Base-by-base conservation (phyloP, 2,113 vertebrate species). In the Neotoma lepida region DNA sequence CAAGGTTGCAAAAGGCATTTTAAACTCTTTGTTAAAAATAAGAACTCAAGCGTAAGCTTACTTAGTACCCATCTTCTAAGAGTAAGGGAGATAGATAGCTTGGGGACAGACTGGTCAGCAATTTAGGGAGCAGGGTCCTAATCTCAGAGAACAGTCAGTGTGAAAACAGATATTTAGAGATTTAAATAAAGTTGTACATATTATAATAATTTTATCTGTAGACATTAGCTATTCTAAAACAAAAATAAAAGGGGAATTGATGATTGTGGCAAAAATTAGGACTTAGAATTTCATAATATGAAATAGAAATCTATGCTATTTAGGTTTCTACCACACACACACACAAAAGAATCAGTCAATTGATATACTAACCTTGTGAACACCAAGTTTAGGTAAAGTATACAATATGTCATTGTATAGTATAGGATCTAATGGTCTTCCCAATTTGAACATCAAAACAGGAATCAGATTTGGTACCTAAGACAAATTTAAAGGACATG, bases 391-490 rank as follows among this genome's bases (percentile, higher is more conserved):
- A 74, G 99, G 99, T 86, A 99, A 98, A 1, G 99, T 99, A 97
- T 99, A 99, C 56, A 99, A 97, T 91, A 99, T 97, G 82, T 99
- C 98, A 33, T 97, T 98, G 87, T 98, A 98, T 87, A 99, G 87
- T 0, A 9, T 44, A 41, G 99, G 98, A 71, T 99, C 98, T 95
- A 99, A 97, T 56, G 99, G 98, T 97, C 97, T 98, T 89, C 99
- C 98, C 97, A 99, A 97, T 90, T 98, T 99, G 97, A 99, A 99
- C 98, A 99, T 93, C 95, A 99, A 98, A 93, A 99, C 98, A 26
- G 99, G 98, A 85, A 99, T 98, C 49, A 99, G 97, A 97, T 98
- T 98, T 22, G 99, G 99, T 44, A 99, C 99, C 99, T 99, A 98
- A 97, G 95, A 97, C 71, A 94, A 94, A 98, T 78, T 58, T 82